phyloP scores from a whole-genome alignment of 2,797 vertebrate species.

The Adrianichthys oophorus region DNA sequence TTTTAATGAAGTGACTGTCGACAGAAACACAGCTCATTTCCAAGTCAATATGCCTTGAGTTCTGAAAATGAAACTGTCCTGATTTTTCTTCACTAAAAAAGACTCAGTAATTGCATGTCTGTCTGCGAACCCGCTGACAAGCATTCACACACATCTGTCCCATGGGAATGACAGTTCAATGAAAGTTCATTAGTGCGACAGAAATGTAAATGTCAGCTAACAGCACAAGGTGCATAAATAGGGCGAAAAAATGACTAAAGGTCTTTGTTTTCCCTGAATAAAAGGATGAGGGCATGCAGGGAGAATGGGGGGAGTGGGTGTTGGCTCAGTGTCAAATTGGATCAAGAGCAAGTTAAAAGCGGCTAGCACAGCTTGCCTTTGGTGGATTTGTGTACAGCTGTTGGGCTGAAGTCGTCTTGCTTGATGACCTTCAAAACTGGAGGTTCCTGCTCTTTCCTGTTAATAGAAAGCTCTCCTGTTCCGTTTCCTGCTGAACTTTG shows the following conservation, averaged over 20 bases:
- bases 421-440: slow-evolving; percentile 51
- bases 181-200: slow-evolving; percentile 55
- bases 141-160: slow-evolving; percentile 26
- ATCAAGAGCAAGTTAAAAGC: slow-evolving; percentile 42
- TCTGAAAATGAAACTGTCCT: slow-evolving; percentile 1
- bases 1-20: slow-evolving; percentile 4
- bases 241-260: slow-evolving; percentile 51
- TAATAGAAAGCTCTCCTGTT: slow-evolving; percentile 41
- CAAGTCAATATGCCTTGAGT: background rate
- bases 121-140: slow-evolving; percentile 26
- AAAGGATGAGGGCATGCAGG: slow-evolving; percentile 35
- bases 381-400: slow-evolving; percentile 47
- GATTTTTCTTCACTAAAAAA: slow-evolving; percentile 19
- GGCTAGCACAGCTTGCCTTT: slow-evolving; percentile 60
- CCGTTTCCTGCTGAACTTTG: slow-evolving; percentile 34
- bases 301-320: slow-evolving; percentile 1
- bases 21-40: background rate
- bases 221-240: slow-evolving; percentile 46
- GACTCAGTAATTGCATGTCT: slow-evolving; percentile 39
- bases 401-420: slow-evolving; percentile 52
- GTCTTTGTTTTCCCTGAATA: slow-evolving; percentile 59
- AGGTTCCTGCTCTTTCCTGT: slow-evolving; percentile 52
- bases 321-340: slow-evolving; percentile 53
- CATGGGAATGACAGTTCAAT: slow-evolving; percentile 51
- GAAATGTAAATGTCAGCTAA: slow-evolving; percentile 61